Evolutionary conservation across 1,140 invertebrate genomes (phyloP), one percentile per base, ranked within the genome.

Genomic region (Acromyrmex charruanus): DNA sequence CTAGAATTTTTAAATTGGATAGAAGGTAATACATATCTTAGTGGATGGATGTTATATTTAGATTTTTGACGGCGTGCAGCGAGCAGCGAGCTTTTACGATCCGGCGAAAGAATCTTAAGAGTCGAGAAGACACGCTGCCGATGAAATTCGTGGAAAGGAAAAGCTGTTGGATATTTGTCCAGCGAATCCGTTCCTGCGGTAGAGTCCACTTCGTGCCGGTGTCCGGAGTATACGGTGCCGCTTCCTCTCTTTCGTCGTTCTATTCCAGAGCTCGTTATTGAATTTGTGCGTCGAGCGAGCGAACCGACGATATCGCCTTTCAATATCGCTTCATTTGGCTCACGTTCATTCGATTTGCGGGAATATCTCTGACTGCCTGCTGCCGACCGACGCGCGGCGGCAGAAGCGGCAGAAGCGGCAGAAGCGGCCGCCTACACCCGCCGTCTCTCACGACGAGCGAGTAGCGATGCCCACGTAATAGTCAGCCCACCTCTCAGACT

Each of bases 251-350:
- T 80, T 90, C 86, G 63, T 91, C 86, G 68, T 90, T 90, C 89
- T 90, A 90, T 90, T 90, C 77, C 87, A 85, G 87, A 89, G 90
- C 90, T 91, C 90, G 90, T 92, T 92, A 92, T 92, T 92, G 90
- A 92, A 92, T 92, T 92, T 92, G 92, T 92, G 91, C 90, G 87
- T 91, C 89, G 91, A 87, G 80, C 87, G 86, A 87, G 84, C 89
- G 89, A 89, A 89, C 87, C 91, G 89, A 92, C 91, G 91, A 92
- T 92, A 92, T 92, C 92, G 92, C 91, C 92, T 92, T 92, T 92
- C 92, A 92, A 92, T 92, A 92, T 92, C 92, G 92, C 92, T 92
- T 92, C 92, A 92, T 92, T 92, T 92, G 92, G 88, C 90, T 92
- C 91, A 91, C 91, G 91, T 92, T 92, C 90, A 92, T 92, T 92